Evolutionary conservation across 2,113 vertebrate species (phyloP), one percentile per base, ranked within the genome.

Genomic region (Larimichthys polyactis): DNA sequence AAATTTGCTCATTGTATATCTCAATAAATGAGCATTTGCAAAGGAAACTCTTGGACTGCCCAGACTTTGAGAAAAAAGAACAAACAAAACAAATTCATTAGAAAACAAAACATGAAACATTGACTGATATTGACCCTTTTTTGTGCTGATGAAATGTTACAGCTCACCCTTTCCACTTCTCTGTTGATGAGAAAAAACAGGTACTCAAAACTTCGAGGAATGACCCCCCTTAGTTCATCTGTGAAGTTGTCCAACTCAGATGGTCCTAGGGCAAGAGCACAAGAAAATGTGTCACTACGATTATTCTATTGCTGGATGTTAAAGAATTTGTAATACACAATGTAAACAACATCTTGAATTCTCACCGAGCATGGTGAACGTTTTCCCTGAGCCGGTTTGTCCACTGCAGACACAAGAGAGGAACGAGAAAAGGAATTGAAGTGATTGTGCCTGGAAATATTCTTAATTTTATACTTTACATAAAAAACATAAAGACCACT

Each of bases 11-110:
- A 0, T 99, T 99, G 94, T 99, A 99, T 84, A 99, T 99, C 91
- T 99, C 98, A 75, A 98, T 99, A 84, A 99, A 99, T 2, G 98
- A 99, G 82, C 97, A 99, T 89, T 99, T 99, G 89, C 98, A 99
- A 36, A 99, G 96, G 90, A 99, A 99, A 83, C 95, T 98, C 92
- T 98, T 99, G 15, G 94, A 94, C 60, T 88, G 87, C 20, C 94
- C 93, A 89, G 97, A 97, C 97, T 99, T 74, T 49, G 48, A 24
- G 46, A 5, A 4, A 54, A 85, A 29, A 88, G 43, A 73, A 84
- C 2, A 89, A 82, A 16, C 11, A 80, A 74, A 79, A 11, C 5
- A 78, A 48, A 67, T 19, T 59, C 0, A 27, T 85, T 78, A 32
- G 7, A 58, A 73, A 48, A 81, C 11, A 69, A 69, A 11, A 76